Evolutionary conservation across 2,797 vertebrate species (phyloP).

Genomic region (Danio choprae): DNA sequence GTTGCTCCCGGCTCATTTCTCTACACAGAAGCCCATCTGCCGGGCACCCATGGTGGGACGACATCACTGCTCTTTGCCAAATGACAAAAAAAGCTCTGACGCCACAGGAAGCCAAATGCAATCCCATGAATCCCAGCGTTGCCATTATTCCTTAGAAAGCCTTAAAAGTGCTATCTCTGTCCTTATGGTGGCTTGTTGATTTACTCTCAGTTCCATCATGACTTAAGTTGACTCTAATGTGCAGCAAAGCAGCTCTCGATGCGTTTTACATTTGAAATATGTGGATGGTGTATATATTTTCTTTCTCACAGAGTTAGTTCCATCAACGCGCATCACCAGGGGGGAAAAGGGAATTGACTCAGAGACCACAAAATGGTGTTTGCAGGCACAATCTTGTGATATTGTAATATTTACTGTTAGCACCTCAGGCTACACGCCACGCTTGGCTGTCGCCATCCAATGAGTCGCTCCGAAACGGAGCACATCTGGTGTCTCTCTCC

Average conservation of each 20-base stretch:
- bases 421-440: slow-evolving; percentile 81
- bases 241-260: slow-evolving; percentile 62
- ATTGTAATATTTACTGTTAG: slow-evolving; percentile 85
- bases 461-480: slow-evolving; percentile 71
- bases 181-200: slow-evolving; percentile 72
- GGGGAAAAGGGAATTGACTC: slow-evolving; percentile 74
- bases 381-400: slow-evolving; percentile 82
- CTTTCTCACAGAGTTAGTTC: slow-evolving; percentile 61
- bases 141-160: slow-evolving; percentile 75
- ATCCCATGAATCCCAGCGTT: slow-evolving; percentile 78
- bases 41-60: slow-evolving; percentile 82
- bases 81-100: slow-evolving; percentile 75
- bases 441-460: slow-evolving; percentile 79
- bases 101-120: slow-evolving; percentile 81
- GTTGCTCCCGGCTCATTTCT: slow-evolving; percentile 85
- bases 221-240: slow-evolving; percentile 78
- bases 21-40: slow-evolving; percentile 84
- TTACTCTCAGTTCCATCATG: slow-evolving; percentile 75
- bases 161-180: slow-evolving; percentile 64
- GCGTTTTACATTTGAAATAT: slow-evolving; percentile 64
- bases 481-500: slow-evolving; percentile 79
- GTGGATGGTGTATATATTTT: slow-evolving; percentile 47
- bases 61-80: slow-evolving; percentile 78
- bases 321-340: slow-evolving; percentile 70
- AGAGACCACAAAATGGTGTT: slow-evolving; percentile 77